Conservation (phyloP, 2,797 vertebrate species). For the Momotus momota region DNA sequence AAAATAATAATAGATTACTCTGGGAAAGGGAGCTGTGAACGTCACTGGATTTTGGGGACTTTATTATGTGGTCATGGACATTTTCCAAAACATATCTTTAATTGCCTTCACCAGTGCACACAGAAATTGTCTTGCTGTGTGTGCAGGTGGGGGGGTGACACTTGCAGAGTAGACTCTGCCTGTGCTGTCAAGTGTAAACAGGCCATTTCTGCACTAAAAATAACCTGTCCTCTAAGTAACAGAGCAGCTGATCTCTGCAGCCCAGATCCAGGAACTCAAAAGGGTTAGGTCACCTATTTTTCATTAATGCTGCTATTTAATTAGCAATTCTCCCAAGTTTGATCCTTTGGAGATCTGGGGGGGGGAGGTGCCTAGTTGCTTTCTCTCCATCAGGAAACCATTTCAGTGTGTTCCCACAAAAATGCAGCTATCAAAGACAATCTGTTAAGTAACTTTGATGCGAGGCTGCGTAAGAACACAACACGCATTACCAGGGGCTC, state of each 20-base stretch:
- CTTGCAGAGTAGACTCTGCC: not conserved
- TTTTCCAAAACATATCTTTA: not conserved
- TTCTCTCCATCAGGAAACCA: not conserved
- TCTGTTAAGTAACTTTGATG: not conserved
- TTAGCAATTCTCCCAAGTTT: not conserved
- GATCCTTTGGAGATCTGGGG: not conserved
- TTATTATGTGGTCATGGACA: rapidly evolving
- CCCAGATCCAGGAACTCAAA: not conserved
- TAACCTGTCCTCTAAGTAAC: not conserved
- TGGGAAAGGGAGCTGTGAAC: not conserved
- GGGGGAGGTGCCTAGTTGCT: rapidly evolving
- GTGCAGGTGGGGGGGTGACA: not conserved
- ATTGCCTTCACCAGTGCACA: not conserved
- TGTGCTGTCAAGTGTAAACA: not conserved
- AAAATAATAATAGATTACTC: not conserved
- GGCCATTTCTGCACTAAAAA: constrained; percentile 14
- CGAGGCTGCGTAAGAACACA: not conserved
- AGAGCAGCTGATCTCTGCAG: constrained; percentile 1
- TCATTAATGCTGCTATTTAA: not conserved
- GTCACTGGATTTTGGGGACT: not conserved
- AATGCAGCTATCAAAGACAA: not conserved
- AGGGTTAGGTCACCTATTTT: not conserved
- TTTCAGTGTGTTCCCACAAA: not conserved
- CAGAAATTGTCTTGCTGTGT: rapidly evolving
- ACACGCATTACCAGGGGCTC: not conserved